Conservation (phyloP, 2,113 vertebrate species). For the Rhinolophus sinicus region DNA sequence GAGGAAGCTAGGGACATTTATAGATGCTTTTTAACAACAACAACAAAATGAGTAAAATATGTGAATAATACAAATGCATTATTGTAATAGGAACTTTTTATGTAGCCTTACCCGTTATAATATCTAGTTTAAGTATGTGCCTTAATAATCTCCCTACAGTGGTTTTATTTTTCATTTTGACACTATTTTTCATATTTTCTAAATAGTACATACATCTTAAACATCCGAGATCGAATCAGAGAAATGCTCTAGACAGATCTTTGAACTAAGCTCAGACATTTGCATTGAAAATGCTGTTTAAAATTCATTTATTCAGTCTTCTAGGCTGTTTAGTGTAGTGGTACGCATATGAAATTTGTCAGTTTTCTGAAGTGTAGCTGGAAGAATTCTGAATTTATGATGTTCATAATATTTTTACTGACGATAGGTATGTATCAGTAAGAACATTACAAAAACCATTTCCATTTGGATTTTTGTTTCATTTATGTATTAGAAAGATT, state of each 20-base stretch:
- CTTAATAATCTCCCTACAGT: background rate
- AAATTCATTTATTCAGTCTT: constrained; percentile 71
- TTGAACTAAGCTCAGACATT: constrained; percentile 57
- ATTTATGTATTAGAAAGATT: constrained; percentile 68
- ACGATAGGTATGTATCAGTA: constrained; percentile 76
- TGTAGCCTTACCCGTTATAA: background rate
- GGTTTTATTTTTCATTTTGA: constrained; percentile 51
- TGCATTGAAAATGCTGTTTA: constrained; percentile 53
- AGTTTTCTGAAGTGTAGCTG: constrained; percentile 81
- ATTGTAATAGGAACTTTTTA: background rate
- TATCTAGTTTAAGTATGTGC: background rate
- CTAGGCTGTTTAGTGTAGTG: constrained; percentile 61
- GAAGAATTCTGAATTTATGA: constrained; percentile 78
- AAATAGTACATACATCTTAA: background rate
- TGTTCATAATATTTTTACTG: constrained; percentile 80
- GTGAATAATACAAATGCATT: background rate
- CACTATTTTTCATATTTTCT: constrained; percentile 29
- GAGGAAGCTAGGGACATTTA: background rate
- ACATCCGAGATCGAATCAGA: background rate
- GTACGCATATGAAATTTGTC: constrained; percentile 68
- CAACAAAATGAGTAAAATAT: background rate
- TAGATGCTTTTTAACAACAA: background rate
- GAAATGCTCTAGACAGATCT: background rate
- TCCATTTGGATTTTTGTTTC: constrained; percentile 77
- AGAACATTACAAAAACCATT: constrained; percentile 81